A percentile compares a stretch with the other conserved stretches of the same genome.
Conservation (phyloP, 2,888 invertebrate species). For the Campoletis raptor region DNA sequence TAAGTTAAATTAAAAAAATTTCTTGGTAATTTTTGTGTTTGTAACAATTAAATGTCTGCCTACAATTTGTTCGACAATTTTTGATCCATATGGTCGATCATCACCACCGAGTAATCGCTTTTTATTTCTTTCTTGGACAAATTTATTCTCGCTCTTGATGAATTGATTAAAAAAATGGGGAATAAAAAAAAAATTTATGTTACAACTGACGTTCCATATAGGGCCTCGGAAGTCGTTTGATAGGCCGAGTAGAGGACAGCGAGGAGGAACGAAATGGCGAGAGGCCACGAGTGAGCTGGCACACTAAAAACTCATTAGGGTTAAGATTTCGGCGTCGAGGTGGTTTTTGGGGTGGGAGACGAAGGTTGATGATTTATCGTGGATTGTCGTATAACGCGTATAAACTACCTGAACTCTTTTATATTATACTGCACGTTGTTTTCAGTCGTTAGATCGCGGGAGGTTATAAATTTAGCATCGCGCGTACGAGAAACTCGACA, state of each 20-base stretch:
- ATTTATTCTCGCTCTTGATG: conserved; percentile 74
- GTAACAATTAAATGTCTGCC: neutral
- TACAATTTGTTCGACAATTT: neutral
- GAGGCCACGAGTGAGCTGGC: conserved; percentile 59
- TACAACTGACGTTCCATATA: conserved; percentile 32
- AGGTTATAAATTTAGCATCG: conserved; percentile 58
- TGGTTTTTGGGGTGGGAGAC: conserved; percentile 27
- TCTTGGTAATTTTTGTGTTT: neutral
- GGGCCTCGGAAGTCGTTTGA: conserved; percentile 54
- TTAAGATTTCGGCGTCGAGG: conserved; percentile 58
- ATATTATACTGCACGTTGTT: conserved; percentile 31
- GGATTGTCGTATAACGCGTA: conserved; percentile 76
- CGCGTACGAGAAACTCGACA: conserved; percentile 31
- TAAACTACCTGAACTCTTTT: conserved; percentile 64
- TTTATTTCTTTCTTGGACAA: neutral
- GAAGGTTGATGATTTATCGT: conserved; percentile 81
- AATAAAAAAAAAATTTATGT: conserved; percentile 73
- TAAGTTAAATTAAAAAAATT: neutral
- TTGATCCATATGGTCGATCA: neutral
- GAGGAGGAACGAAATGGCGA: conserved; percentile 41
- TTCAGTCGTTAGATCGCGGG: conserved; percentile 59
- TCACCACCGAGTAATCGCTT: neutral
- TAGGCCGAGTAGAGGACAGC: conserved; percentile 62
- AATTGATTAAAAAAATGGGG: conserved; percentile 80
- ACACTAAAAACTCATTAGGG: conserved; percentile 70